Evolutionary conservation across 1,140 invertebrate species (phyloP).

Genomic region (Drosophila suzukii): DNA sequence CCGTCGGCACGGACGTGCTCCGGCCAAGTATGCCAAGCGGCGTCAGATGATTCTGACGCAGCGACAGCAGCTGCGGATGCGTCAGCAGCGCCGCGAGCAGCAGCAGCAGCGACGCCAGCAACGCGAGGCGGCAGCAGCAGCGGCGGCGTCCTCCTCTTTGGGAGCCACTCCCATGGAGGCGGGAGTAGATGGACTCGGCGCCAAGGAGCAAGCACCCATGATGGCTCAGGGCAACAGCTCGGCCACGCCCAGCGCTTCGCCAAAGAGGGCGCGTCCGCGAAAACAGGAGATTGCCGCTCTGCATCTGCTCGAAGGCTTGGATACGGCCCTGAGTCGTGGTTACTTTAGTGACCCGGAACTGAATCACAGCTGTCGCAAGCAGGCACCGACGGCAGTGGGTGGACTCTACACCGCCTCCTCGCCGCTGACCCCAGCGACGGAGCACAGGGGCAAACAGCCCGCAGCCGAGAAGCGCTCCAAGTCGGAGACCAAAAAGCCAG

Average conservation of each 20-base stretch:
- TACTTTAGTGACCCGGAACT: constrained; percentile 84
- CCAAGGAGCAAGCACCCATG: background rate
- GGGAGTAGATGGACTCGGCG: background rate
- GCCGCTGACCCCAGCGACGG: constrained; percentile 22
- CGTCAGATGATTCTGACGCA: constrained; percentile 70
- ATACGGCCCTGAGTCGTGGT: constrained; percentile 66
- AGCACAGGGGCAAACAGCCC: constrained; percentile 2
- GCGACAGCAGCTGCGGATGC: constrained; percentile 71
- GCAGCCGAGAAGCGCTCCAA: constrained; percentile 73
- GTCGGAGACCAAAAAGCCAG: constrained; percentile 81
- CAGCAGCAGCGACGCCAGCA: constrained; percentile 31
- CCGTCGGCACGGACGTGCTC: constrained; percentile 61
- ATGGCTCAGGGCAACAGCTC: constrained; percentile 3
- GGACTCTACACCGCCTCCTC: constrained; percentile 50
- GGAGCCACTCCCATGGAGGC: background rate
- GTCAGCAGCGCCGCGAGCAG: constrained; percentile 24
- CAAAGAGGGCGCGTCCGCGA: constrained; percentile 59
- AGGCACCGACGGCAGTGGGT: constrained; percentile 10
- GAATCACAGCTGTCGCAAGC: constrained; percentile 46
- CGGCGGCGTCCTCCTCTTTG: background rate
- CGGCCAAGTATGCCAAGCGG: constrained; percentile 70
- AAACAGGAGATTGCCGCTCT: constrained; percentile 69
- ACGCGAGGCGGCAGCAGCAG: constrained; percentile 14
- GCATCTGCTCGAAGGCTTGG: constrained; percentile 61
- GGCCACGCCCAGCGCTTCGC: constrained; percentile 53